These are phyloP conservation scores for Thaumetopoea pityocampa DNA, from an alignment of 1,140 invertebrate species.

Conservation along the genomic window DNA sequence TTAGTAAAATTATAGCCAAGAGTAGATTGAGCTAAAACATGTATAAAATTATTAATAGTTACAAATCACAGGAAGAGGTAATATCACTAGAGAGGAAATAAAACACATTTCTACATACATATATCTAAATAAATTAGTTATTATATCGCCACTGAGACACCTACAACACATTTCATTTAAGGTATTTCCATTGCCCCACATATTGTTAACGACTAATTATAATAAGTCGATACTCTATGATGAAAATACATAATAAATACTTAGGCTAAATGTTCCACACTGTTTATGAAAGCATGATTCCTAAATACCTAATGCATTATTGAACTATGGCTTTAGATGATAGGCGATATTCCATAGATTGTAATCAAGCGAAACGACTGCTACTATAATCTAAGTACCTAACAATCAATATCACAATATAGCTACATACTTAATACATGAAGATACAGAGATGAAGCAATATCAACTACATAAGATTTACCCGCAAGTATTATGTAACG, in stretches of 20 bases:
- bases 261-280: slow-evolving; percentile 33
- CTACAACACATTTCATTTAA: slow-evolving; percentile 24
- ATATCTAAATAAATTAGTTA: slow-evolving; percentile 39
- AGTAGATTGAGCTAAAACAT: slow-evolving; percentile 57
- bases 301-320: not conserved
- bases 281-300: slow-evolving; percentile 25
- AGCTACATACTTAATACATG: slow-evolving; percentile 51
- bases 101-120: slow-evolving; percentile 44
- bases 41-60: slow-evolving; percentile 69
- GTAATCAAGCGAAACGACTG: slow-evolving; percentile 32
- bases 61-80: slow-evolving; percentile 65
- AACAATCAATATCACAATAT: slow-evolving; percentile 68
- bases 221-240: slow-evolving; percentile 10
- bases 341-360: slow-evolving; percentile 2
- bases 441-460: slow-evolving; percentile 49
- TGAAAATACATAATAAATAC: slow-evolving; percentile 25
- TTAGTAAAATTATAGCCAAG: slow-evolving; percentile 62
- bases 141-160: slow-evolving; percentile 46
- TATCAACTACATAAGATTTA: slow-evolving; percentile 41
- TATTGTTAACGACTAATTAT: slow-evolving; percentile 5
- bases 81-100: slow-evolving; percentile 46
- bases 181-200: slow-evolving; percentile 10
- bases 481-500: slow-evolving; percentile 46
- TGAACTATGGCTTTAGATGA: no score
- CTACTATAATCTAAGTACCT: slow-evolving; percentile 41